Conservation (phyloP, 2,888 invertebrate species). For the Nebria brevicollis region DNA sequence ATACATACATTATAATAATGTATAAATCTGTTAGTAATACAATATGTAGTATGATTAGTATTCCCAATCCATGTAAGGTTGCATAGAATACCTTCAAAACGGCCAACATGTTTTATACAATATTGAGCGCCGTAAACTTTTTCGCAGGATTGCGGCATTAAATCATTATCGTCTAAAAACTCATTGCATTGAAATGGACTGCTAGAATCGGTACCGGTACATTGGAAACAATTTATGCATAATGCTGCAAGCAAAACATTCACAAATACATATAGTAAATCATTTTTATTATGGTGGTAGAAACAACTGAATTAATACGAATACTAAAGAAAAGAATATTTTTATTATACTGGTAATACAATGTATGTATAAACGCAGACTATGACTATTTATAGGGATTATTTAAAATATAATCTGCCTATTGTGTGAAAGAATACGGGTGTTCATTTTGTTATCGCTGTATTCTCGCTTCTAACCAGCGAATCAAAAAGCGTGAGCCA, state of each 20-base stretch:
- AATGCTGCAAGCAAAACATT: conserved; percentile 61
- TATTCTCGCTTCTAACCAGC: background rate
- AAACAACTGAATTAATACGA: no score
- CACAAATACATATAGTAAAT: no score
- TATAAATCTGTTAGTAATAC: background rate
- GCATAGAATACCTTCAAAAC: conserved; percentile 80
- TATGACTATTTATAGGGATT: no score
- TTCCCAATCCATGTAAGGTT: background rate
- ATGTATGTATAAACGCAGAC: no score
- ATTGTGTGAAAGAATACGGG: background rate
- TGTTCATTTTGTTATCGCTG: background rate
- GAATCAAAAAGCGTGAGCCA: background rate
- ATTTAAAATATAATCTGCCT: no score
- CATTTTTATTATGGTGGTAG: no score
- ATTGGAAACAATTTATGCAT: conserved; percentile 87
- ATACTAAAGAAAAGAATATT: no score
- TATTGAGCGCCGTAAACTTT: conserved; percentile 85
- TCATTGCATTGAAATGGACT: conserved; percentile 87
- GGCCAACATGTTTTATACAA: conserved; percentile 93
- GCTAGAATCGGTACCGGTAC: conserved; percentile 81
- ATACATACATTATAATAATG: background rate
- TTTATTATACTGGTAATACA: no score
- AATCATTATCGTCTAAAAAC: conserved; percentile 73
- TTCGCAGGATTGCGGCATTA: conserved; percentile 77
- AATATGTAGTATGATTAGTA: background rate